Percentiles rank a stretch among this genome's conserved stretches.
Conservation (phyloP, 1,140 invertebrate genomes). For the Agrilus planipennis region DNA sequence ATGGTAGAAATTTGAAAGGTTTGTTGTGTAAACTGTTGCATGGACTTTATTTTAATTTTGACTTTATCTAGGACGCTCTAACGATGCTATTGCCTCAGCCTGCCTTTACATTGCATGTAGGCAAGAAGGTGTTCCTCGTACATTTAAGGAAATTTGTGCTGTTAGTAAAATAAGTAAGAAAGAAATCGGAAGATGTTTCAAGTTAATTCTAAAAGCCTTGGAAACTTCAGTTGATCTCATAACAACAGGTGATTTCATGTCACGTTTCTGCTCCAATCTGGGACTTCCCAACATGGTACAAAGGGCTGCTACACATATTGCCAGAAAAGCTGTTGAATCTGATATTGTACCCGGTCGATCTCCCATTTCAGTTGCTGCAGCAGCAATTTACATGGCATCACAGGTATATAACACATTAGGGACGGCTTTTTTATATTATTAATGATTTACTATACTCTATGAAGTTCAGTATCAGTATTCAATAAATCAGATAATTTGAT, state of each 20-base stretch:
- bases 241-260: slow-evolving; percentile 98
- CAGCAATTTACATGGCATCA: slow-evolving; percentile 99
- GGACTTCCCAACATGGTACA: slow-evolving; percentile 85
- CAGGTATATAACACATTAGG: no score
- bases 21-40: slow-evolving; percentile 6
- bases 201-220: slow-evolving; percentile 82
- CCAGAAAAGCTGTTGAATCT: slow-evolving; percentile 89
- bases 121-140: slow-evolving; percentile 95
- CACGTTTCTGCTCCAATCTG: slow-evolving; percentile 77
- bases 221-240: slow-evolving; percentile 96
- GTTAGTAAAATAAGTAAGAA: slow-evolving; percentile 98
- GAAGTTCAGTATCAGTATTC: no score
- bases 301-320: slow-evolving; percentile 92
- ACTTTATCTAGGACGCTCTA: slow-evolving; percentile 56
- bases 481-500: no score
- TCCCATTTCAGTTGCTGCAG: slow-evolving; percentile 97
- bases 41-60: slow-evolving; percentile 1
- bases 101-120: slow-evolving; percentile 98
- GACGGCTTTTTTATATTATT: slow-evolving; percentile 10
- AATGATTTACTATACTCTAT: slow-evolving; percentile 6
- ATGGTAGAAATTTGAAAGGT: slow-evolving; percentile 91
- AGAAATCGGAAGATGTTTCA: slow-evolving; percentile 96
- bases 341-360: slow-evolving; percentile 98
- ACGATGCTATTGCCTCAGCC: slow-evolving; percentile 97
- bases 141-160: slow-evolving; percentile 98